Conservation (phyloP, 2,888 invertebrate genomes). For the Lymantria dispar region DNA sequence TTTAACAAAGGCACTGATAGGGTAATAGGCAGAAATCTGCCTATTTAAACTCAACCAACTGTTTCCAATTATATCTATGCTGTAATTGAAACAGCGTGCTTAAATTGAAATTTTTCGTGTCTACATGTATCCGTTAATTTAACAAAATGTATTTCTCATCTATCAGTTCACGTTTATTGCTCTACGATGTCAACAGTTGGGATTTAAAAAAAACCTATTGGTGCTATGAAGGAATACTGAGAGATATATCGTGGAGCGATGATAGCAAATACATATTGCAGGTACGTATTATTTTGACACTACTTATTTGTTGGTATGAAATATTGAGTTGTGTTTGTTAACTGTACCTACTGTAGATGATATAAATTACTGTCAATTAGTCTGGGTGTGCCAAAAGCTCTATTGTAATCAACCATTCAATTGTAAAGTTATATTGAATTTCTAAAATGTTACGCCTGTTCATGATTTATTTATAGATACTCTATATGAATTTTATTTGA, state of each 20-base stretch:
- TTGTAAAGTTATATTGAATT: too few species aligned
- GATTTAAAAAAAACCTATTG: conserved; percentile 77
- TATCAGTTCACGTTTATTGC: conserved; percentile 78
- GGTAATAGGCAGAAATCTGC: not conserved
- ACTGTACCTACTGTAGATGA: too few species aligned
- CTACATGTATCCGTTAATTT: conserved; percentile 12
- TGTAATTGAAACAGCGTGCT: conserved; percentile 6
- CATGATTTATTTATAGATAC: too few species aligned
- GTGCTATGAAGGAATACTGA: conserved; percentile 65
- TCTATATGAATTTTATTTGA: too few species aligned
- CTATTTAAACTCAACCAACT: not conserved
- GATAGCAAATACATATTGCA: conserved; percentile 77
- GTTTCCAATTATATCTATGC: not conserved
- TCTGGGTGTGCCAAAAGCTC: conserved; percentile 17
- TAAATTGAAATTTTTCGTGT: conserved; percentile 11
- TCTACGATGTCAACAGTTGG: conserved; percentile 80
- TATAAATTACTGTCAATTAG: conserved; percentile 2
- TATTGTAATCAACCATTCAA: not conserved
- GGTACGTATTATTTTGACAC: conserved; percentile 40
- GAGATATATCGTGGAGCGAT: conserved; percentile 77
- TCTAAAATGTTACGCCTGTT: too few species aligned
- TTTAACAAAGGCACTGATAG: conserved; percentile 9
- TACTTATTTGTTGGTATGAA: too few species aligned
- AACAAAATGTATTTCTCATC: conserved; percentile 80
- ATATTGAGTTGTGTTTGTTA: too few species aligned